phyloP scores from a whole-genome alignment of 2,888 invertebrate species.

The Chesias legatella region DNA sequence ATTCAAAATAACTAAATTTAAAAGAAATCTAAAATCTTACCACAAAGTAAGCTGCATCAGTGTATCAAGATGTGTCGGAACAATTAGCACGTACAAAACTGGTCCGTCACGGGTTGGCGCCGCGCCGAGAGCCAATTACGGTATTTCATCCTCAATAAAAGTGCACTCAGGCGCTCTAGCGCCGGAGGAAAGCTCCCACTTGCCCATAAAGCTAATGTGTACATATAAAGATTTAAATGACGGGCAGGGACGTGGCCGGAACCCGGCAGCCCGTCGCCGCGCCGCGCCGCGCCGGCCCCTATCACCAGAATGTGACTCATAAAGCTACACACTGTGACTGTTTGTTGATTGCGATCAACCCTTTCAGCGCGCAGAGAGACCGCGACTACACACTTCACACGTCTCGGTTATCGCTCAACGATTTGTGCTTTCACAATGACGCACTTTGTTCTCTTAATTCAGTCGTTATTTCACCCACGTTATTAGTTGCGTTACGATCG shows the following conservation, averaged over 20 bases:
- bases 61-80: constrained; percentile 48
- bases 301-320: constrained; percentile 25
- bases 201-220: constrained; percentile 73
- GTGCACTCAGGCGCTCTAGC: constrained; percentile 69
- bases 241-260: constrained; percentile 36
- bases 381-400: constrained; percentile 28
- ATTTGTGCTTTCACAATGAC: constrained; percentile 27
- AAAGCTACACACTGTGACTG: constrained; percentile 30
- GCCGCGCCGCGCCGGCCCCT: constrained; percentile 19
- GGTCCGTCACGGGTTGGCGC: constrained; percentile 66
- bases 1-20: constrained; percentile 1
- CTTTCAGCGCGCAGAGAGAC: constrained; percentile 28
- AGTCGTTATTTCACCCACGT: constrained; percentile 11
- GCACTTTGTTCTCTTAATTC: constrained; percentile 20
- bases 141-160: constrained; percentile 76
- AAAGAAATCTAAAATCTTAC: constrained; percentile 29
- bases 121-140: constrained; percentile 72
- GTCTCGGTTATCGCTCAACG: constrained; percentile 26
- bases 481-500: constrained; percentile 15
- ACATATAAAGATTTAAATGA: constrained; percentile 74
- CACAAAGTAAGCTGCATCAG: constrained; percentile 28
- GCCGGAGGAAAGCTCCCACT: constrained; percentile 59
- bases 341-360: constrained; percentile 32
- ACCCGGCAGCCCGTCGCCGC: constrained; percentile 13
- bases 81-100: constrained; percentile 70